Evolutionary conservation across 2,888 invertebrate species (phyloP).

Genomic region (Drosophila gaucha): DNA sequence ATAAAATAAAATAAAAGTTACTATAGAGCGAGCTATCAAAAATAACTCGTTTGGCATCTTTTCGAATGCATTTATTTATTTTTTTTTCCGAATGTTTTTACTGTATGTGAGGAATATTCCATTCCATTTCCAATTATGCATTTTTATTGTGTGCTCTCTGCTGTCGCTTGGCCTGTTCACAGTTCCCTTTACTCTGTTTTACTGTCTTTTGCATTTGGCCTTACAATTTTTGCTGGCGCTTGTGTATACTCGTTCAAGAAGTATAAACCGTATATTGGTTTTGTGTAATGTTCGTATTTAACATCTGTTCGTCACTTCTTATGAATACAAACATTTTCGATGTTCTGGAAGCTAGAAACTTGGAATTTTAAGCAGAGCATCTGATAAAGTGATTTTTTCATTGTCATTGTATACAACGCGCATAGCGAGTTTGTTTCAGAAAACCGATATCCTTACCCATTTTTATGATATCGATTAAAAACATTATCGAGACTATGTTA

Average conservation of each 20-base stretch:
- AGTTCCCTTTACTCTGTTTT: not conserved
- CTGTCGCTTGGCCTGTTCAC: slow-evolving; percentile 4
- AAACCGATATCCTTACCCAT: no score
- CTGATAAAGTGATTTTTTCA: no score
- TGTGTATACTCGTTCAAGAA: no score
- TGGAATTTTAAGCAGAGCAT: no score
- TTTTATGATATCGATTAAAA: no score
- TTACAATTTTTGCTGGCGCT: not conserved
- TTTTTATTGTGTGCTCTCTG: slow-evolving; percentile 30
- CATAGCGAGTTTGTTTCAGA: no score
- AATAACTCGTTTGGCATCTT: slow-evolving; percentile 1
- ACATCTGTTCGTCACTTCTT: no score
- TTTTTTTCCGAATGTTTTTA: not conserved
- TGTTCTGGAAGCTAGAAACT: no score
- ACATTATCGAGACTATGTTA: no score
- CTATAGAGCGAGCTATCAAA: not conserved
- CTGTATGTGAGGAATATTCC: slow-evolving; percentile 8
- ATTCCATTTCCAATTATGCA: slow-evolving; percentile 22
- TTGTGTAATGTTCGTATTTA: no score
- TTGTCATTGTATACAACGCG: no score
- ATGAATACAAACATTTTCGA: no score
- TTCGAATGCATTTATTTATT: slow-evolving; percentile 10
- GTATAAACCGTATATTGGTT: not conserved
- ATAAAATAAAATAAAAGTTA: not conserved
- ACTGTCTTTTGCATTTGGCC: not conserved